Conservation (phyloP, 1,140 invertebrate genomes). For the Meloidogyne hapla region DNA sequence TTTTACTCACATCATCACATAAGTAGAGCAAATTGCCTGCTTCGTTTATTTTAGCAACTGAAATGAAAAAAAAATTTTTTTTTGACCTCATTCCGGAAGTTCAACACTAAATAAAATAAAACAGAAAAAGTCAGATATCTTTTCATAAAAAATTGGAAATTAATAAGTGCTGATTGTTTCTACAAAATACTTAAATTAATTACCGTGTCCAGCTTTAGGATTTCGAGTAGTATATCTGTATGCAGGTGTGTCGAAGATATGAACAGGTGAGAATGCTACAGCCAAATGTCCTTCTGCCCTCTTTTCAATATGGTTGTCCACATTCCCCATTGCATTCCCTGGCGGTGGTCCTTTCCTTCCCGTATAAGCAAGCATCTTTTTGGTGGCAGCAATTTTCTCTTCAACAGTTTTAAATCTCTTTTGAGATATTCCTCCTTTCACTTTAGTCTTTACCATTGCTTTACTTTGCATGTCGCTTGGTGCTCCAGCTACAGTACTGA, state of each 20-base stretch:
- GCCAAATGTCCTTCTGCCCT: neutral
- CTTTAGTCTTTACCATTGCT: neutral
- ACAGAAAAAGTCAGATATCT: no score
- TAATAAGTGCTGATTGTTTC: no score
- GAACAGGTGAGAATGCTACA: neutral
- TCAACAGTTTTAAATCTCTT: neutral
- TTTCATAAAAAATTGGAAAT: no score
- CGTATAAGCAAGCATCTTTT: neutral
- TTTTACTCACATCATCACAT: neutral
- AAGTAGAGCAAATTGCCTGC: neutral
- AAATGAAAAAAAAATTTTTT: neutral
- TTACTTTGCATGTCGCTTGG: neutral
- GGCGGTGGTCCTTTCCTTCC: neutral
- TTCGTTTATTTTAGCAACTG: neutral
- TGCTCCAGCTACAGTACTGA: neutral
- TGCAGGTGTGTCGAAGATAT: neutral
- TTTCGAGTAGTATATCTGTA: neutral
- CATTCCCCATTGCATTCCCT: neutral
- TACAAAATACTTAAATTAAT: no score
- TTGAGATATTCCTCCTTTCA: neutral
- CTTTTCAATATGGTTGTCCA: neutral
- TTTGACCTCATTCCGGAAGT: no score
- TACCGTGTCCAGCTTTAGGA: neutral
- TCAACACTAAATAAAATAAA: no score
- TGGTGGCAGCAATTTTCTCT: conserved; percentile 5